These are phyloP conservation scores for Aphelinus certus DNA, from an alignment of 1,140 invertebrate species.

Conservation along the genomic window DNA sequence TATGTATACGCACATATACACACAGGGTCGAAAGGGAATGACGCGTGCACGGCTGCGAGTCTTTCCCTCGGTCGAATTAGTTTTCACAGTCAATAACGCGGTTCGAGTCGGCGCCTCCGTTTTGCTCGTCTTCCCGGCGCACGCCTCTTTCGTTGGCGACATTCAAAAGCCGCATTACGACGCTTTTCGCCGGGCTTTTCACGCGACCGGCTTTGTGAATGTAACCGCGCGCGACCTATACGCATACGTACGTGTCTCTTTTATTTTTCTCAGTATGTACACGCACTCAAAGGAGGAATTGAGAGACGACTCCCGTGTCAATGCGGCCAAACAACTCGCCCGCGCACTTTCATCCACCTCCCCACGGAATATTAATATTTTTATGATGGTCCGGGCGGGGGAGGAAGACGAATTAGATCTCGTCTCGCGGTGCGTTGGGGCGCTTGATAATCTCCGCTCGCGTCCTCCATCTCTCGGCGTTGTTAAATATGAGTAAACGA, in stretches of 20 bases:
- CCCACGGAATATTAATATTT: too few species aligned
- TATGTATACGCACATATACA: too few species aligned
- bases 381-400: too few species aligned
- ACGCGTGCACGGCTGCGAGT: not conserved
- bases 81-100: constrained; percentile 25
- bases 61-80: not conserved
- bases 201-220: constrained; percentile 13
- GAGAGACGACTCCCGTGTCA: not conserved
- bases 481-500: too few species aligned
- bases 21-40: too few species aligned
- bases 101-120: not conserved
- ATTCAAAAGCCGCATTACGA: constrained; percentile 32
- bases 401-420: too few species aligned
- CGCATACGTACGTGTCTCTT: constrained; percentile 16
- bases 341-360: too few species aligned
- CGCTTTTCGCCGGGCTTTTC: constrained; percentile 21
- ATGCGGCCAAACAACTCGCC: too few species aligned
- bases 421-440: too few species aligned
- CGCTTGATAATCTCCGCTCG: too few species aligned
- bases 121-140: constrained; percentile 18
- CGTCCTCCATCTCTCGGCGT: too few species aligned
- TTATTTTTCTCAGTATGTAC: constrained; percentile 9
- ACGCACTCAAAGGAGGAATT: constrained; percentile 19
- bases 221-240: not conserved
- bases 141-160: not conserved